Base-by-base conservation (phyloP, 2,888 invertebrate genomes). In the Eupithecia vulgata region DNA sequence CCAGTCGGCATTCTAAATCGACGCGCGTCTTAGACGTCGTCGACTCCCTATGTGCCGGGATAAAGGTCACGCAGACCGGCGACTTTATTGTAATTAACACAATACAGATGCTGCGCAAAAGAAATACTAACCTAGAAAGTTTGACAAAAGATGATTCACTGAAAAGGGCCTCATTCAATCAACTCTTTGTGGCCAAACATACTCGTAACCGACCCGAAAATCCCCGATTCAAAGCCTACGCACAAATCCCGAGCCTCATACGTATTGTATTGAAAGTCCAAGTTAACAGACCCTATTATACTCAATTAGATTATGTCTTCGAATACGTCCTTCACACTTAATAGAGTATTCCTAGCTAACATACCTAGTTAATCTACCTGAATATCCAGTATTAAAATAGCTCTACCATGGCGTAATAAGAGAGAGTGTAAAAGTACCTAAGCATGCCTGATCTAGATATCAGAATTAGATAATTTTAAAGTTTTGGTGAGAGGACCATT, bases 1-100 rank as follows among this genome's bases (percentile, higher is more conserved):
- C 87, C 90, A 92, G 86, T 86, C 82, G 83, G 87, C 88, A 90
- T 88, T 88, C 80, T 88, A 88, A 90, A 90, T 90, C 89, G 89
- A 87, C 87, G 85, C 87, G 86, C 82, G 85, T 85, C 85, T 88
- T 69, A 86, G 85, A 84, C 83, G 78, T 78, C 83, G 79, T 78
- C 77, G 83, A 82, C 79, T 79, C 82, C 79, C 79, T 78, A 77
- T 76, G 79, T 77, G 76, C 66, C 76, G 76, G 66, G 76, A 61
- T 79, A 72, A 77, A 76, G 35, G 75, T 74, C 35, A 35, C 75
- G 74, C 79, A 79, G 76, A 80, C 81, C 74, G 68, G 78, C 76
- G 75, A 74, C 71, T 61, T 61, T 15, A 57, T 57, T 57, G 12
- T 42, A 42, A 52, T 35, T n/a, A 64, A 35, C 62, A 64, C n/a